Percentiles rank a stretch among this genome's conserved stretches.
Conservation (phyloP, 1,140 invertebrate species). For the Aphelenchoides besseyi region DNA sequence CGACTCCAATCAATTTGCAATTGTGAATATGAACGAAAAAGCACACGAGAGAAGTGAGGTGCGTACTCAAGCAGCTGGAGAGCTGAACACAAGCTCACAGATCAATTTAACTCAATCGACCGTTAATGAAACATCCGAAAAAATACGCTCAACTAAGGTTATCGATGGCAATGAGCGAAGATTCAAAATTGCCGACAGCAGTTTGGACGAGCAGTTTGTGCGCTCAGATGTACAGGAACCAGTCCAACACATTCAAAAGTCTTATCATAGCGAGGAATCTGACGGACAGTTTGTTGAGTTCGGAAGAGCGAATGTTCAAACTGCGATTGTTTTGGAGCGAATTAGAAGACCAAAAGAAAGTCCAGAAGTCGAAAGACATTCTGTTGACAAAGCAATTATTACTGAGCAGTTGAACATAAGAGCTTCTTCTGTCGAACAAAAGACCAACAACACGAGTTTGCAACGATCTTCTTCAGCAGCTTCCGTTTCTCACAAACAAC, state of each 20-base stretch:
- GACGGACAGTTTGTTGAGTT: conserved; percentile 1
- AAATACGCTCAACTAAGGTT: neutral
- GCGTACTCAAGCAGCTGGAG: neutral
- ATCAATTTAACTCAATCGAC: neutral
- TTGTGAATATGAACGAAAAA: neutral
- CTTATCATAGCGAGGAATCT: neutral
- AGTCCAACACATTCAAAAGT: neutral
- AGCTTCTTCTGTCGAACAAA: conserved; percentile 11
- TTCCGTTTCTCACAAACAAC: neutral
- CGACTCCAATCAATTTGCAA: neutral
- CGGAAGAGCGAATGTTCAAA: neutral
- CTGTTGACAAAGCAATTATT: neutral
- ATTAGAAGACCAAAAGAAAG: neutral
- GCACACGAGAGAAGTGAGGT: neutral
- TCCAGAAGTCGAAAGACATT: neutral
- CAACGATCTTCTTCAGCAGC: neutral
- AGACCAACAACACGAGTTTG: conserved; percentile 9
- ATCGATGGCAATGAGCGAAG: neutral
- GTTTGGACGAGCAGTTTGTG: neutral
- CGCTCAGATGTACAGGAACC: neutral
- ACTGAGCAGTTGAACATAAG: neutral
- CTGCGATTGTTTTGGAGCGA: neutral
- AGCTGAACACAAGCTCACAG: neutral
- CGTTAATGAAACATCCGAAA: neutral
- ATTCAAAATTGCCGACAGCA: neutral